These are phyloP conservation scores for Thelaira solivaga DNA, from an alignment of 2,888 invertebrate genomes.

Conservation along the genomic window DNA sequence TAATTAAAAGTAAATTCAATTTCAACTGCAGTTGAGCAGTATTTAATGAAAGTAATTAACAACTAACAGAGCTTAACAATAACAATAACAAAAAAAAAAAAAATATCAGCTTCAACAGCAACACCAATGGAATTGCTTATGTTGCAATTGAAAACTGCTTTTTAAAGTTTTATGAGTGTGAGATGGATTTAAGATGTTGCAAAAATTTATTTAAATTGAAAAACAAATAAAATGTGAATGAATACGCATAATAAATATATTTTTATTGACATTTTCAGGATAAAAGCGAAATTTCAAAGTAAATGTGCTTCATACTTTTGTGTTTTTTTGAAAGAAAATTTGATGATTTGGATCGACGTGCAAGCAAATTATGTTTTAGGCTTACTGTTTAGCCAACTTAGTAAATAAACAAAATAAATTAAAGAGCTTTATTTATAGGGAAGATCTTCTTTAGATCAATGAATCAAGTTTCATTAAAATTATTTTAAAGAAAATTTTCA, in stretches of 20 bases:
- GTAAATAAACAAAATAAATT: no score
- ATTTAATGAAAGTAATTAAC: constrained; percentile 67
- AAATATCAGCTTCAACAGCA: background rate
- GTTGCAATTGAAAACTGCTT: background rate
- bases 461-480: no score
- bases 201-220: background rate
- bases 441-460: no score
- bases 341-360: no score
- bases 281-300: no score
- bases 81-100: constrained; percentile 51
- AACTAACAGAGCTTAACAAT: constrained; percentile 53
- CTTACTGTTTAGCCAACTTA: no score
- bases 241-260: background rate
- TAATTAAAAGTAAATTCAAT: constrained; percentile 68
- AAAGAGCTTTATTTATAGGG: no score
- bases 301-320: no score
- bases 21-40: constrained; percentile 65
- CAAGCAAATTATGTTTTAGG: no score
- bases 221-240: background rate
- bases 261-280: background rate
- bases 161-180: background rate
- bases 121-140: background rate
- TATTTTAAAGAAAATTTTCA: no score
- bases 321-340: no score
- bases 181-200: constrained; percentile 1